Conservation (phyloP, 2,797 vertebrate species). For the Nyctibius grandis region DNA sequence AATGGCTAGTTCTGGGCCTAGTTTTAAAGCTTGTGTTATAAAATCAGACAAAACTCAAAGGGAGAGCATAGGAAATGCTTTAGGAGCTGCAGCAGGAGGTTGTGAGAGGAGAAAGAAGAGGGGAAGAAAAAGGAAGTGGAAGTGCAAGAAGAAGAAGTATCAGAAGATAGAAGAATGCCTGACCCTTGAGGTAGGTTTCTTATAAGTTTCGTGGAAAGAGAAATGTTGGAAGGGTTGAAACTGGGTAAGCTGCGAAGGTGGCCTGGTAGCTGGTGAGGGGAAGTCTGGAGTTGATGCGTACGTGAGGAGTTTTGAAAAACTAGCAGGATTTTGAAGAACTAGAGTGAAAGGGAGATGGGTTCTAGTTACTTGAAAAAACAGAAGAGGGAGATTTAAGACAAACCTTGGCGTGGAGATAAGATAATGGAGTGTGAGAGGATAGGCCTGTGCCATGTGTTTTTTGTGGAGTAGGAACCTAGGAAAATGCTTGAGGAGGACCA, state of each 20-base stretch:
- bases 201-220: neutral
- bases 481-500: neutral
- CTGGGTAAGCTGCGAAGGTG: neutral
- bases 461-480: neutral
- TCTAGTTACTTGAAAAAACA: neutral
- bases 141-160: fast-evolving
- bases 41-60: fast-evolving
- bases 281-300: neutral
- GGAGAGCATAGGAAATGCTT: fast-evolving
- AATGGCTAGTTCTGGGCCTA: fast-evolving
- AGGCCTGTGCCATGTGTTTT: neutral
- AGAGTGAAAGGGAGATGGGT: neutral
- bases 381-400: neutral
- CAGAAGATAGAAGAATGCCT: fast-evolving
- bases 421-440: neutral
- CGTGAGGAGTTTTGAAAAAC: neutral
- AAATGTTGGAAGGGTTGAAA: neutral
- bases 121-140: fast-evolving
- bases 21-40: fast-evolving
- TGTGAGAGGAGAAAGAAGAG: fast-evolving
- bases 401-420: neutral
- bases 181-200: neutral
- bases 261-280: neutral
- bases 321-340: neutral
- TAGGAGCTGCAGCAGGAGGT: fast-evolving